phyloP scores from a whole-genome alignment of 2,888 invertebrate genomes.

The Himalopsyche kuldschensis region DNA sequence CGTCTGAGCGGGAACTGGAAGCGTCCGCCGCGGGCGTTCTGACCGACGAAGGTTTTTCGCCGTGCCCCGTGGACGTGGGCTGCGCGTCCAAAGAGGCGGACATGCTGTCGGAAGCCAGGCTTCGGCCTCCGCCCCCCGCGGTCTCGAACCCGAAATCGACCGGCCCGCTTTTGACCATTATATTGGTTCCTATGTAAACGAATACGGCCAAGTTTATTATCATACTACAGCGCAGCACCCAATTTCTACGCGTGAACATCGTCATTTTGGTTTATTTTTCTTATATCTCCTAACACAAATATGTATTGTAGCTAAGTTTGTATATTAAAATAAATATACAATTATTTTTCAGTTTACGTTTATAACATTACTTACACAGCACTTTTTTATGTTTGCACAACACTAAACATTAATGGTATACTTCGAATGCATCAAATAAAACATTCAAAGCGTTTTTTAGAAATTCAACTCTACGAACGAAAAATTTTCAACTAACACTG shows the following conservation, averaged over 20 bases:
- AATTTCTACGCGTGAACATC: conserved; percentile 65
- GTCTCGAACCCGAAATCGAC: conserved; percentile 28
- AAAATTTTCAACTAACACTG: not conserved
- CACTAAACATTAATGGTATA: not conserved
- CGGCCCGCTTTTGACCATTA: conserved; percentile 51
- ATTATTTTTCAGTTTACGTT: not conserved
- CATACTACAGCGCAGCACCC: conserved; percentile 74
- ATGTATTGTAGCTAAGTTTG: not conserved
- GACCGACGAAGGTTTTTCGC: conserved; percentile 4
- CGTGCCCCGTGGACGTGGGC: not conserved
- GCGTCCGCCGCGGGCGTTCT: conserved; percentile 45
- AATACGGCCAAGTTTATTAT: conserved; percentile 73
- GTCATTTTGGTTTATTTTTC: not conserved
- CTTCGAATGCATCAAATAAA: not conserved
- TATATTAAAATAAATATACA: not conserved
- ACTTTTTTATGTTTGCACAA: not conserved
- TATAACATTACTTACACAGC: not conserved
- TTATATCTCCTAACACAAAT: not conserved
- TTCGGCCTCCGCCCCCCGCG: conserved; percentile 13
- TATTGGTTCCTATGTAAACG: conserved; percentile 71
- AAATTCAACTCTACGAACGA: not conserved
- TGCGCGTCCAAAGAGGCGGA: not conserved
- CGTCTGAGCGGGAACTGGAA: conserved; percentile 14
- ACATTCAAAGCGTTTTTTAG: not conserved
- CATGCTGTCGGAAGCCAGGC: conserved; percentile 14